Conservation (phyloP, 2,888 invertebrate genomes). For the Plagodis pulveraria region DNA sequence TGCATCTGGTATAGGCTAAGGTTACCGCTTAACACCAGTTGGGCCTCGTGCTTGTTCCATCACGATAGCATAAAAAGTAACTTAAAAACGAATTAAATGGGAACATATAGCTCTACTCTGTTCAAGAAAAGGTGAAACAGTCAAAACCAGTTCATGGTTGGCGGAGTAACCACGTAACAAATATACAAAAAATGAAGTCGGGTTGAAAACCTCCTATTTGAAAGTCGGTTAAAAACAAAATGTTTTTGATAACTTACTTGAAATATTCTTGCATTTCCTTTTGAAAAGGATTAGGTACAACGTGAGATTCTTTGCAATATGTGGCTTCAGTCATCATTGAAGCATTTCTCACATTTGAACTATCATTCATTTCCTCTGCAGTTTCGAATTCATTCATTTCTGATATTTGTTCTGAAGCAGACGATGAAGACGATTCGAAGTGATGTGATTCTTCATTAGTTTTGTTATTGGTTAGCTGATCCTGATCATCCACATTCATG, state of each 20-base stretch:
- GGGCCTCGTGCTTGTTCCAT: too few relatives aligned
- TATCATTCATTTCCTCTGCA: constrained; percentile 40
- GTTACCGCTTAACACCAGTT: too few relatives aligned
- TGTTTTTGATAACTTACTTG: constrained; percentile 50
- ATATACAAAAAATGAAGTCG: too few relatives aligned
- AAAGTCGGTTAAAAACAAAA: not conserved
- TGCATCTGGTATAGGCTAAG: too few relatives aligned
- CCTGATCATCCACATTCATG: constrained; percentile 39
- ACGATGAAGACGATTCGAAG: constrained; percentile 54
- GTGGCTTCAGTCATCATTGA: constrained; percentile 38
- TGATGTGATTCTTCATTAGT: constrained; percentile 34
- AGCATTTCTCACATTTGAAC: constrained; percentile 40
- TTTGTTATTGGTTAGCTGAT: constrained; percentile 29
- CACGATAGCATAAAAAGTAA: too few relatives aligned
- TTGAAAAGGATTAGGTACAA: constrained; percentile 50
- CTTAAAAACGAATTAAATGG: too few relatives aligned
- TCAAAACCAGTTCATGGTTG: too few relatives aligned
- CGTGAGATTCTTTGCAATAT: constrained; percentile 14
- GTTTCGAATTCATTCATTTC: constrained; percentile 54
- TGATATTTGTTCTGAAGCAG: constrained; percentile 54
- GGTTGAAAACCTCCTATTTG: too few relatives aligned
- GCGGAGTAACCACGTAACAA: too few relatives aligned
- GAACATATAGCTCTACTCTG: too few relatives aligned
- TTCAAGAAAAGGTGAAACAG: too few relatives aligned
- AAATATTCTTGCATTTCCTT: constrained; percentile 65